Percentiles rank a stretch among this genome's conserved stretches.
These are phyloP conservation scores for Tenualosa ilisha DNA, from an alignment of 2,797 vertebrate genomes.

Conservation along the genomic window DNA sequence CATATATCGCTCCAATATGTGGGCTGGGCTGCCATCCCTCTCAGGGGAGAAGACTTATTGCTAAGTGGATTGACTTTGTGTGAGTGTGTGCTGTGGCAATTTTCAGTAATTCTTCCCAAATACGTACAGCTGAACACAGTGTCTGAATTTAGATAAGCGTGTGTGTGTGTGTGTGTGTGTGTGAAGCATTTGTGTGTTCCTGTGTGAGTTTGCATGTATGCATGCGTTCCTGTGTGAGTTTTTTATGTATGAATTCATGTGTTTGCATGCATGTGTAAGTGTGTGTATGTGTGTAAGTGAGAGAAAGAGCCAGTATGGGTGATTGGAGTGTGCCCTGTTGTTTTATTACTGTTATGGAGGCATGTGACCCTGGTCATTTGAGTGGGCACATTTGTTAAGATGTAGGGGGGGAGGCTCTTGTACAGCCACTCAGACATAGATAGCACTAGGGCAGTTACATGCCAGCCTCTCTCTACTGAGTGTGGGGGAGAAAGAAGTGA, in stretches of 20 bases:
- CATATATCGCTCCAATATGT: background rate
- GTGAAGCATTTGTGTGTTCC: background rate
- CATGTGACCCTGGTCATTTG: background rate
- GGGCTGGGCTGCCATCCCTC: background rate
- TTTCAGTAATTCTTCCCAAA: background rate
- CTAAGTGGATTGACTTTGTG: conserved; percentile 8
- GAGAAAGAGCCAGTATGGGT: background rate
- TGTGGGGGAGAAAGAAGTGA: conserved; percentile 47
- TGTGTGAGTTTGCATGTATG: too few species aligned
- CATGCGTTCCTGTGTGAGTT: too few species aligned
- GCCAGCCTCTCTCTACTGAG: conserved; percentile 48
- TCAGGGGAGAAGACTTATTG: background rate
- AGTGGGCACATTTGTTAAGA: background rate
- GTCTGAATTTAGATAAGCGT: background rate
- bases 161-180: conserved; percentile 24
- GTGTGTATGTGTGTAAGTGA: too few species aligned
- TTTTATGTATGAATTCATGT: too few species aligned
- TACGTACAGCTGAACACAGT: background rate
- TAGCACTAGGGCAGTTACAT: background rate
- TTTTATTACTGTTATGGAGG: background rate
- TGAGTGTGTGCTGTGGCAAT: background rate
- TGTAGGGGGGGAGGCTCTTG: background rate
- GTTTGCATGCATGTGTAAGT: too few species aligned
- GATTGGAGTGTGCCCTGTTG: background rate
- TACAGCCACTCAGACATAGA: background rate